phyloP scores from a whole-genome alignment of 2,113 vertebrate genomes.

The Oriolus oriolus region DNA sequence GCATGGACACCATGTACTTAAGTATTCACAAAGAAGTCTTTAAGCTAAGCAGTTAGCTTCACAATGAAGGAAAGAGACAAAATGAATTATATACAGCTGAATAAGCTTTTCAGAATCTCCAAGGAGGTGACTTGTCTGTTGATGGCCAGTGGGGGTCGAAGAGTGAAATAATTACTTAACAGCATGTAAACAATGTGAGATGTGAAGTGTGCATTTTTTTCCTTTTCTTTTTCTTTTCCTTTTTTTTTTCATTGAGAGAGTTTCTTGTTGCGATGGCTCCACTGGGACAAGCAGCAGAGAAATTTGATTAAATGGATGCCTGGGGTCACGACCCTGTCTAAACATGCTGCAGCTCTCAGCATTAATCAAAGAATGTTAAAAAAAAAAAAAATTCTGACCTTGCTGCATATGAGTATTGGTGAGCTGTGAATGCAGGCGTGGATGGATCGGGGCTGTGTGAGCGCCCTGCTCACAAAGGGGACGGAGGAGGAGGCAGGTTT shows the following conservation, averaged over 20 bases:
- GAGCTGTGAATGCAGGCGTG: conserved; percentile 52
- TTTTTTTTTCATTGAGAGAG: conserved; percentile 72
- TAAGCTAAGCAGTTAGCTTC: conserved; percentile 73
- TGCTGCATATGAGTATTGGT: conserved; percentile 63
- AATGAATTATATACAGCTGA: conserved; percentile 75
- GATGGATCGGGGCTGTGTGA: conserved; percentile 18
- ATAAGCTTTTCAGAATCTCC: conserved; percentile 79
- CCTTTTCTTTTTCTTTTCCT: not conserved
- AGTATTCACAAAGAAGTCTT: conserved; percentile 76
- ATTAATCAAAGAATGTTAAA: conserved; percentile 83
- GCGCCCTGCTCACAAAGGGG: conserved; percentile 12
- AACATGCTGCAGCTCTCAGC: conserved; percentile 83
- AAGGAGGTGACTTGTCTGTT: conserved; percentile 78
- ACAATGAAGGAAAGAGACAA: conserved; percentile 42
- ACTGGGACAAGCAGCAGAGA: conserved; percentile 80
- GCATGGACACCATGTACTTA: conserved; percentile 64
- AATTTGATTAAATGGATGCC: conserved; percentile 92
- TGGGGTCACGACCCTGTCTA: conserved; percentile 83
- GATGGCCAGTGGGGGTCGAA: conserved; percentile 71
- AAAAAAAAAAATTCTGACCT: conserved; percentile 77
- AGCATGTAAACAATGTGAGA: conserved; percentile 81
- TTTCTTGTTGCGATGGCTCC: conserved; percentile 78
- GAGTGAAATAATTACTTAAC: conserved; percentile 86
- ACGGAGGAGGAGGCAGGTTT: not conserved
- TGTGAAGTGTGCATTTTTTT: conserved; percentile 69